phyloP scores from a whole-genome alignment of 2,113 vertebrate genomes.

The Scolopax mira region DNA sequence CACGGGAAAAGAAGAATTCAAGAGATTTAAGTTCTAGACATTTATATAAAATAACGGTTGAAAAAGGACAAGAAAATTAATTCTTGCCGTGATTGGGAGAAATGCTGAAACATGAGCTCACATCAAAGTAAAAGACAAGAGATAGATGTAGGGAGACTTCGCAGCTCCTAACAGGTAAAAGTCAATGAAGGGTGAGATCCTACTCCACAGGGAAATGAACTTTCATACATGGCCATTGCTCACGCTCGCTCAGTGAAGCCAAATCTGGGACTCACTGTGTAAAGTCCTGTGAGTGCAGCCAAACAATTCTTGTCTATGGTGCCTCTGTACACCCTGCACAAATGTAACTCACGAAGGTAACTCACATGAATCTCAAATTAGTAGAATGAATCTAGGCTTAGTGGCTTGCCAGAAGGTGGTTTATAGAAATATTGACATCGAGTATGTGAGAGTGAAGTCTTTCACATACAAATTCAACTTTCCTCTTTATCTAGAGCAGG shows the following conservation, averaged over 20 bases:
- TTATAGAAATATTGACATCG: not conserved
- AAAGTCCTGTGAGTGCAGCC: not conserved
- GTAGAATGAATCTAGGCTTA: not conserved
- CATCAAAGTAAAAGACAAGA: not conserved
- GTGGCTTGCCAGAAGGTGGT: not conserved
- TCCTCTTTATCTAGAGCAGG: not conserved
- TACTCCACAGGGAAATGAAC: not conserved
- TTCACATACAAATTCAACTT: not conserved
- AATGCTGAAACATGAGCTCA: not conserved
- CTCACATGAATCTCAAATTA: not conserved
- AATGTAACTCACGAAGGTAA: not conserved
- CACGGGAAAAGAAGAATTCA: not conserved
- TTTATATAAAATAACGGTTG: not conserved
- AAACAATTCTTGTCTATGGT: not conserved
- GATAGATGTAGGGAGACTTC: not conserved
- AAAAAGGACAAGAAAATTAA: not conserved
- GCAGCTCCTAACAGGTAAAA: not conserved
- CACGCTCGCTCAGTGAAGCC: not conserved
- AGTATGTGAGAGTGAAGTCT: not conserved
- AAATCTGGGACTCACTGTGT: not conserved
- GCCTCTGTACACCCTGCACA: not conserved
- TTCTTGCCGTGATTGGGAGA: not conserved
- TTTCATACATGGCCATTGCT: not conserved
- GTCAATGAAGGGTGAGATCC: not conserved
- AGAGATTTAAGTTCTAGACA: not conserved